A percentile compares a stretch with the other conserved stretches of the same genome.
These are phyloP conservation scores for Acanthiza pusilla DNA, from an alignment of 2,797 vertebrate species.

Conservation along the genomic window DNA sequence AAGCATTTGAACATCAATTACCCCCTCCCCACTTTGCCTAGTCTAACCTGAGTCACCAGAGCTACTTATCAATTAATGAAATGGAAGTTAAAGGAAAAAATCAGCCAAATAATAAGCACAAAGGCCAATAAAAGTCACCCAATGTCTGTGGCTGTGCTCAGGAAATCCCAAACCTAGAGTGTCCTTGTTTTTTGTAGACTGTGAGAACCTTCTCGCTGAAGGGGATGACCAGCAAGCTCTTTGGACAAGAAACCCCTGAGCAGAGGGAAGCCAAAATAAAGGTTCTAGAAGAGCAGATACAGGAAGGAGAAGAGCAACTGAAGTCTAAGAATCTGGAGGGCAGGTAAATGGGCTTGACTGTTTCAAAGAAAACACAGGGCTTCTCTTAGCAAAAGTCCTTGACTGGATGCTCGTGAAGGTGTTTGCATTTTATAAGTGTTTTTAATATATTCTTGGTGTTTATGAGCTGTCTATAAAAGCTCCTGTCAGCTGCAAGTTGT, in stretches of 20 bases:
- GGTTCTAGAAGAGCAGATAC: constrained; percentile 89
- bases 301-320: constrained; percentile 86
- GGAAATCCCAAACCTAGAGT: background rate
- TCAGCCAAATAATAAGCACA: background rate
- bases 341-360: constrained; percentile 77
- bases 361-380: background rate
- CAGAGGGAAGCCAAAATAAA: constrained; percentile 90
- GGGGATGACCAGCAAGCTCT: constrained; percentile 95
- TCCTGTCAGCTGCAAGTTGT: constrained; percentile 62
- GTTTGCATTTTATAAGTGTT: constrained; percentile 55
- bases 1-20: background rate
- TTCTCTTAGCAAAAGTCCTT: constrained; percentile 13
- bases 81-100: background rate
- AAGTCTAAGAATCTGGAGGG: constrained; percentile 86
- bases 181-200: constrained; percentile 74
- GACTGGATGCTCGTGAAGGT: constrained; percentile 41
- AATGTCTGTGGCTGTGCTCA: background rate
- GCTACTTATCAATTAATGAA: background rate
- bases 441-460: constrained; percentile 66
- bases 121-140: background rate
- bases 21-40: background rate
- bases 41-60: background rate
- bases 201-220: constrained; percentile 92
- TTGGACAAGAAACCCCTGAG: constrained; percentile 93
- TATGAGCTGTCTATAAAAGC: constrained; percentile 67